Evolutionary conservation across 2,797 vertebrate species (phyloP).

Genomic region (Eulemur albifrons): DNA sequence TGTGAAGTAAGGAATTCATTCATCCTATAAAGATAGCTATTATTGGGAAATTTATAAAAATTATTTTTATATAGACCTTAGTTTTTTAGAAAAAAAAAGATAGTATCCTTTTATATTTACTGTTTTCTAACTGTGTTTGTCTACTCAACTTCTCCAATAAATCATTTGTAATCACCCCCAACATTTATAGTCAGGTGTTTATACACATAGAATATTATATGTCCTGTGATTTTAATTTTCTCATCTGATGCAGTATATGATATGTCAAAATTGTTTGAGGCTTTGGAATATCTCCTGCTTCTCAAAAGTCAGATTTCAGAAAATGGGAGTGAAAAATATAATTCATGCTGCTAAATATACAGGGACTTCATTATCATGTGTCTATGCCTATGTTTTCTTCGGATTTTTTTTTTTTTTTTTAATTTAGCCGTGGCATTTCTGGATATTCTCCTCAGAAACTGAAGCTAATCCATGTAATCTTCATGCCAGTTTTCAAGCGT

Average conservation of each 20-base stretch:
- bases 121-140: not conserved
- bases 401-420: not conserved
- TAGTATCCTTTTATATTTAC: not conserved
- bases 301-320: not conserved
- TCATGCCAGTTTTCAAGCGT: not conserved
- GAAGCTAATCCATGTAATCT: not conserved
- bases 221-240: not conserved
- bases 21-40: not conserved
- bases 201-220: not conserved
- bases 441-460: not conserved
- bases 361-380: fast-evolving
- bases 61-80: not conserved
- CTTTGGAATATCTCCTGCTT: not conserved
- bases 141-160: not conserved
- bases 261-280: not conserved
- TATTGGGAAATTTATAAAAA: not conserved
- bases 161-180: not conserved
- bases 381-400: not conserved
- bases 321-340: not conserved
- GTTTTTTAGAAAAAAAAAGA: not conserved
- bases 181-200: not conserved
- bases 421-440: not conserved
- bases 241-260: not conserved
- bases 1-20: not conserved
- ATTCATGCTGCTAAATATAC: not conserved